Evolutionary conservation across 1,140 invertebrate species (phyloP), one percentile per base, ranked within the genome.

Genomic region (Megalopta genalis): DNA sequence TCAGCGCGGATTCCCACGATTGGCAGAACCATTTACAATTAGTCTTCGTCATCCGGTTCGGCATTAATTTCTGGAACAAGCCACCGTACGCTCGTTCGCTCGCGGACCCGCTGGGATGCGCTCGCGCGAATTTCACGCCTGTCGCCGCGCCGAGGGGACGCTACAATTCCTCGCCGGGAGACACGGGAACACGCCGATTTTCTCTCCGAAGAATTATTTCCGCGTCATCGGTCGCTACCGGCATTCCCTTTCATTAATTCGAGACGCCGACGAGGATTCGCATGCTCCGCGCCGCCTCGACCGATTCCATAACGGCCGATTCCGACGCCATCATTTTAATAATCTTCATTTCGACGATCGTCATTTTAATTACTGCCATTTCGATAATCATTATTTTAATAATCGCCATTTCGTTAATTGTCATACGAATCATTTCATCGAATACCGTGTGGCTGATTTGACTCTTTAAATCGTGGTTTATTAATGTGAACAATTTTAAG

Each of bases 1-100:
- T 86, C 76, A 81, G 59, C 60, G 60, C 76, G 46, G 71, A 80
- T 87, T 87, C 85, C 68, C 86, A 87, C 86, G 86, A 87, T 87
- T 81, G 76, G 78, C 68, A 79, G 72, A 83, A 73, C 65, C 76
- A 71, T 83, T 85, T 85, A 82, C 85, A 87, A 87, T 87, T 87
- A 87, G 71, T 79, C 72, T 63, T 70, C 83, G 60, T 87, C 83
- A 80, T 83, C 86, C 76, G 68, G 72, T 85, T 85, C 68, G 69
- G 72, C 69, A 81, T 86, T 86, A 77, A 86, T 83, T 83, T 81
- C 66, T 81, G 70, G 79, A 86, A 86, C 84, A 66, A 81, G 59
- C 57, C 59, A 49, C 23, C 39, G 42, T 49, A 54, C 16, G 16
- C 49, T 46, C 42, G 42, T 0, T 46, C 32, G 42, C 42, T 46